phyloP scores from a whole-genome alignment of 2,888 invertebrate species.

The Polydrusus pterygomalis region DNA sequence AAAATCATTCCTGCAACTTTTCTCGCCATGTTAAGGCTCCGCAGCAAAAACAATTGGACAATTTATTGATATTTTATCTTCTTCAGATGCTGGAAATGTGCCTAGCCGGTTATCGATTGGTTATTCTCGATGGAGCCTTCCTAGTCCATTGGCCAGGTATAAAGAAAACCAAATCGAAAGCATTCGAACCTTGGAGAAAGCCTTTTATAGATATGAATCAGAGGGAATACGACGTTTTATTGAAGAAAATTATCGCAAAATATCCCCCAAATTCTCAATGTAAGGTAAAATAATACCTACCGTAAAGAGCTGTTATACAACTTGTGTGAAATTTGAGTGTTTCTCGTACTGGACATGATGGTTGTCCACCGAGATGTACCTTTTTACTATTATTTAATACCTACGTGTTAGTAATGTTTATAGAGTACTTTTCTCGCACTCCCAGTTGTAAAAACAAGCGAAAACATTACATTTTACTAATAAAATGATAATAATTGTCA shows the following conservation, averaged over 20 bases:
- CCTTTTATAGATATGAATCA: conserved; percentile 70
- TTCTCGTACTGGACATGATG: background rate
- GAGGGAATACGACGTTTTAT: conserved; percentile 73
- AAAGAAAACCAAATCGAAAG: conserved; percentile 72
- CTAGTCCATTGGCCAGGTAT: conserved; percentile 81
- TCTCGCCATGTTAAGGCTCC: no score
- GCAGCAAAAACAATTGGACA: no score
- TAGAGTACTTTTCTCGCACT: no score
- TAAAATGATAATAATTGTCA: no score
- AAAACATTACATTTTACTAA: no score
- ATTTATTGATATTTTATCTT: conserved; percentile 3
- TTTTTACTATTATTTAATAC: no score
- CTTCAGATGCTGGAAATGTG: conserved; percentile 86
- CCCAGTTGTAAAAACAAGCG: no score
- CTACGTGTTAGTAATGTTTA: no score
- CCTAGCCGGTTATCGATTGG: conserved; percentile 81
- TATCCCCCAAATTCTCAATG: conserved; percentile 73
- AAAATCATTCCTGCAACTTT: no score
- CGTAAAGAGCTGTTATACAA: background rate
- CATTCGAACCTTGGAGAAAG: conserved; percentile 65
- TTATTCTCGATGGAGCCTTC: conserved; percentile 83
- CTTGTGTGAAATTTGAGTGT: no score
- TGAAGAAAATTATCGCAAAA: conserved; percentile 71
- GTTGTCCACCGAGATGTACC: no score
- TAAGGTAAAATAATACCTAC: conserved; percentile 61